These are phyloP conservation scores for Otolemur garnettii DNA, from an alignment of 2,113 vertebrate species.

Conservation along the genomic window DNA sequence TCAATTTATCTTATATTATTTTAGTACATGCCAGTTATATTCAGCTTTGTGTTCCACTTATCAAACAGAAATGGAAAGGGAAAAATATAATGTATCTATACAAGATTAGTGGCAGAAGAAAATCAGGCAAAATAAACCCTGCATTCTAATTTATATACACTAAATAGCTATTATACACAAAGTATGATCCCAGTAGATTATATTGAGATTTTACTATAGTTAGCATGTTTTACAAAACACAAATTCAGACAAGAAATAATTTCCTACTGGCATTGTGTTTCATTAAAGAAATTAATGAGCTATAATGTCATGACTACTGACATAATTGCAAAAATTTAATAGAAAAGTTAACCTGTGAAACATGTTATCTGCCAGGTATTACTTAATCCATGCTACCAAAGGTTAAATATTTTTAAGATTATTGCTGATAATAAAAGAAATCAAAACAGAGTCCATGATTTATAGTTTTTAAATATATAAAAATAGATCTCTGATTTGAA, in stretches of 20 bases:
- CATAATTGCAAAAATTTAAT: constrained; percentile 71
- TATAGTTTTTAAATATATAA: constrained; percentile 66
- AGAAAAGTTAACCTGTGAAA: constrained; percentile 82
- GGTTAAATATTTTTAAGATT: constrained; percentile 76
- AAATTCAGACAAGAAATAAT: constrained; percentile 76
- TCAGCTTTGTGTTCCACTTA: background rate
- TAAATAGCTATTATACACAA: constrained; percentile 54
- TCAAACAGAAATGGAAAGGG: background rate
- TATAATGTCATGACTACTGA: constrained; percentile 71
- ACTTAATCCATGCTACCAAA: constrained; percentile 69
- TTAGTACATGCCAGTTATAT: background rate
- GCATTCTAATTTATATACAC: constrained; percentile 47
- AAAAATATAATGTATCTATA: background rate
- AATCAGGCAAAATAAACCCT: background rate
- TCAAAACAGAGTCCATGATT: constrained; percentile 67
- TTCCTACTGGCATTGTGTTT: constrained; percentile 75
- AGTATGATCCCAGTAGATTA: constrained; percentile 51
- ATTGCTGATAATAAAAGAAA: constrained; percentile 74
- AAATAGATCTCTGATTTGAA: constrained; percentile 78
- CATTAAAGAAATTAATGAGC: constrained; percentile 78
- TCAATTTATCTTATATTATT: background rate
- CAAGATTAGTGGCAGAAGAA: constrained; percentile 29
- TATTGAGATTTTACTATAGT: constrained; percentile 45
- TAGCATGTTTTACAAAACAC: constrained; percentile 68
- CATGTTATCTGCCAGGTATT: constrained; percentile 76